Percentiles rank a stretch among this genome's conserved stretches.
These are phyloP conservation scores for Pangasius sanitwongsei DNA, from an alignment of 2,797 vertebrate genomes.

Conservation along the genomic window DNA sequence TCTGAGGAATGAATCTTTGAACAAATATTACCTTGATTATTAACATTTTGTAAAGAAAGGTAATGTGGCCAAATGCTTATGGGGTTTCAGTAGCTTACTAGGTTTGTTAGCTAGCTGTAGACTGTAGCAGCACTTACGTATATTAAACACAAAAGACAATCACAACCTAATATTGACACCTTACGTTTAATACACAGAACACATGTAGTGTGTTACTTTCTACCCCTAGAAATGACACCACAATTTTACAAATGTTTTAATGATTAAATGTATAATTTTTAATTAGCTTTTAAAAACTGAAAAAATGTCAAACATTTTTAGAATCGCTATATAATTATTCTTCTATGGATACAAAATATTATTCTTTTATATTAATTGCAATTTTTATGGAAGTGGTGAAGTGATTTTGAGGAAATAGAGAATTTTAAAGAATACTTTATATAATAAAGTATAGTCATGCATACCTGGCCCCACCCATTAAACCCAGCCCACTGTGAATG, in stretches of 20 bases:
- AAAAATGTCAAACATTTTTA: background rate
- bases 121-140: background rate
- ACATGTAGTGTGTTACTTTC: background rate
- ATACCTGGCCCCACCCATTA: background rate
- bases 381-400: background rate
- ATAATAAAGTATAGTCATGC: background rate
- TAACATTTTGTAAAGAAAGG: background rate
- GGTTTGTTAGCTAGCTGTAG: too few relatives aligned
- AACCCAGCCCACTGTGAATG: background rate
- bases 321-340: background rate
- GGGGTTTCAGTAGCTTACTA: too few relatives aligned
- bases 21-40: background rate
- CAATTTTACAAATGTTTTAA: background rate
- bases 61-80: too few relatives aligned
- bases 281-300: background rate
- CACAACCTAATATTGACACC: background rate
- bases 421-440: background rate
- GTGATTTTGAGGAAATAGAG: background rate
- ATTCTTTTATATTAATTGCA: background rate
- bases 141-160: background rate
- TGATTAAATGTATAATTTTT: background rate
- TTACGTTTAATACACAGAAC: background rate
- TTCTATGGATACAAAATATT: background rate
- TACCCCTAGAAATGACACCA: background rate
- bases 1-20: background rate